Evolutionary conservation across 2,797 vertebrate species (phyloP).

Genomic region (Prionace glauca): DNA sequence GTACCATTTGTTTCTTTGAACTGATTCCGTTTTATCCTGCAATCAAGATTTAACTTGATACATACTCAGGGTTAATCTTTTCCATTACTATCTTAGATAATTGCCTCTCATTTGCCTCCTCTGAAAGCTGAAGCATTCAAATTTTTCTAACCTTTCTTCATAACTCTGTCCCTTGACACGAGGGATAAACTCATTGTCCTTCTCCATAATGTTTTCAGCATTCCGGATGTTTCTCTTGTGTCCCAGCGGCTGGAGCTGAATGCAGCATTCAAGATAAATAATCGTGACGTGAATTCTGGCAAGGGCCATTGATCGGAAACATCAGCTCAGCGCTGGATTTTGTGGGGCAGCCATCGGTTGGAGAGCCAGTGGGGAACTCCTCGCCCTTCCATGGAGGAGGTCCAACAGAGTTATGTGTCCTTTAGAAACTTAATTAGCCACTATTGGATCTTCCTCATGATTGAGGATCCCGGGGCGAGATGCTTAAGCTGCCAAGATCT

Average conservation of each 20-base stretch:
- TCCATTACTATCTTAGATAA: neutral
- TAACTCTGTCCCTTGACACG: neutral
- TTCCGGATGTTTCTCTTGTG: neutral
- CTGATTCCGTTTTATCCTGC: neutral
- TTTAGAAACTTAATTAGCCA: neutral
- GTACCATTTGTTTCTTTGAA: slow-evolving; percentile 1
- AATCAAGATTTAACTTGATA: neutral
- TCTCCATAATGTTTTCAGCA: neutral
- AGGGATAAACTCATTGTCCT: neutral
- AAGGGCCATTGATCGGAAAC: neutral
- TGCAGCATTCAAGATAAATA: neutral
- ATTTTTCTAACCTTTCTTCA: neutral
- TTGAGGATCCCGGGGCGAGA: no score
- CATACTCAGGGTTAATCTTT: neutral
- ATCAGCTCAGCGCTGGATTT: neutral
- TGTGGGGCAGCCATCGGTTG: neutral
- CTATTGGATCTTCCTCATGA: no score
- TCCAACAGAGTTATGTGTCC: neutral
- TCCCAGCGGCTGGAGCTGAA: neutral
- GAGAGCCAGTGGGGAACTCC: neutral
- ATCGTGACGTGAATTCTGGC: neutral
- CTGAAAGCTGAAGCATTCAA: neutral
- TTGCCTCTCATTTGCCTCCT: neutral
- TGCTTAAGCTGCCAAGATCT: no score
- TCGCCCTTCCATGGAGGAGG: no score